Evolutionary conservation across 2,888 invertebrate genomes (phyloP), one percentile per base, ranked within the genome.

Genomic region (Hirtodrosophila histrioides): DNA sequence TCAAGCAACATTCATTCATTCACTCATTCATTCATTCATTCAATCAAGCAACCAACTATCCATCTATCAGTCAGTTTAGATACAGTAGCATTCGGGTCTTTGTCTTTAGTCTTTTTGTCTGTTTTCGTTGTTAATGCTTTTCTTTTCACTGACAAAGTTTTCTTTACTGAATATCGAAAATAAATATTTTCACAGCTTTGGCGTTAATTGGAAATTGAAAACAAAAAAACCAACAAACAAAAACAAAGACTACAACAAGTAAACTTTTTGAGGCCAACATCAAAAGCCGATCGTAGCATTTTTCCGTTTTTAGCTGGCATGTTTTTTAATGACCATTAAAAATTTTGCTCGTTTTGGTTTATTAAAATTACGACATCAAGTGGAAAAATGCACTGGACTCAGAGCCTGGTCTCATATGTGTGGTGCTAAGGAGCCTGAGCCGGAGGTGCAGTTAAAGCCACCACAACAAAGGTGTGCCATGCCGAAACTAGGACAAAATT

Each of bases 191-290:
- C 68, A 58, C 72, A 75, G 76, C 48, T 58, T 61, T 33, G 40
- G 63, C 67, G 67, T 71, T 75, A 75, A 76, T 76, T 71, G 72
- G 61, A 65, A 75, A 65, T 57, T 57, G 31, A 58, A 44, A 62
- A 17, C 17, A 43, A 27, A 11, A 23, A 35, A 27, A 44, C 31
- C 5, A 31, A 31, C 0, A 57, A 44, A 45, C 3, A 36, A 45
- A 54, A 27, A 12, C 11, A 11, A 6, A 27, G 23, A 3, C 49
- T 33, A 17, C 17, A 27, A 17, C 17, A 27, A 27, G 43, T 31
- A 55, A 40, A 37, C n/a, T 37, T 35, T 35, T 44, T 11, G 12
- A 29, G 54, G 27, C 27, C 6, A 27, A 27, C 27, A 27, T 27
- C 6, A 27, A 27, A 27, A 27, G 43, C 23, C 37, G 60, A 31